A percentile compares a stretch with the other conserved stretches of the same genome.
Conservation (phyloP, 2,797 vertebrate genomes). For the Nasua narica region DNA sequence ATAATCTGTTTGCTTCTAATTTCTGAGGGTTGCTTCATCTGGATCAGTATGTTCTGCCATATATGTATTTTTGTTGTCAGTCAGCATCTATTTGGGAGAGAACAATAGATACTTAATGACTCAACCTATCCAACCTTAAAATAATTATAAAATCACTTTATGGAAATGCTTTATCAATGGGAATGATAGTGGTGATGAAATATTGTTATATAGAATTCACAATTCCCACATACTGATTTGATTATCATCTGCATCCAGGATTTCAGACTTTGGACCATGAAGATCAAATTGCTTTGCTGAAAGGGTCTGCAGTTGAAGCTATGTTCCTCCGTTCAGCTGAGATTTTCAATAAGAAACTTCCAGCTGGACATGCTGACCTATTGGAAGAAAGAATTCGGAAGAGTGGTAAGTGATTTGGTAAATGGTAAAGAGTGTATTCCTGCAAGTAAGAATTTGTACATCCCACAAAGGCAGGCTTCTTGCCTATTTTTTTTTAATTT, state of each 20-base stretch:
- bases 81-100: neutral
- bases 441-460: neutral
- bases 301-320: slow-evolving; percentile 98
- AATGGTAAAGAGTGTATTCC: neutral
- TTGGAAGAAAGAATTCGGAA: slow-evolving; percentile 95
- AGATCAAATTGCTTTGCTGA: slow-evolving; percentile 98
- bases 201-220: neutral
- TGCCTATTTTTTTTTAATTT: too few species aligned
- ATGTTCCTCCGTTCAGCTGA: slow-evolving; percentile 98
- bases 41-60: neutral
- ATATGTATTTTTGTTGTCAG: neutral
- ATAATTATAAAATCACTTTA: neutral
- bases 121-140: neutral
- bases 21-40: neutral
- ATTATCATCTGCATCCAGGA: slow-evolving; percentile 81
- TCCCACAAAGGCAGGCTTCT: neutral
- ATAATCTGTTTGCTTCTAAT: neutral
- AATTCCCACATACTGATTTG: neutral
- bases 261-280: slow-evolving; percentile 97
- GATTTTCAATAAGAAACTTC: slow-evolving; percentile 93
- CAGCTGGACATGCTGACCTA: slow-evolving; percentile 88
- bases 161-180: neutral
- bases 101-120: neutral
- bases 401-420: slow-evolving; percentile 87
- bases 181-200: neutral